Percentiles rank a stretch among this genome's conserved stretches.
Conservation (phyloP, 1,140 invertebrate genomes). For the Heliconius nattereri region DNA sequence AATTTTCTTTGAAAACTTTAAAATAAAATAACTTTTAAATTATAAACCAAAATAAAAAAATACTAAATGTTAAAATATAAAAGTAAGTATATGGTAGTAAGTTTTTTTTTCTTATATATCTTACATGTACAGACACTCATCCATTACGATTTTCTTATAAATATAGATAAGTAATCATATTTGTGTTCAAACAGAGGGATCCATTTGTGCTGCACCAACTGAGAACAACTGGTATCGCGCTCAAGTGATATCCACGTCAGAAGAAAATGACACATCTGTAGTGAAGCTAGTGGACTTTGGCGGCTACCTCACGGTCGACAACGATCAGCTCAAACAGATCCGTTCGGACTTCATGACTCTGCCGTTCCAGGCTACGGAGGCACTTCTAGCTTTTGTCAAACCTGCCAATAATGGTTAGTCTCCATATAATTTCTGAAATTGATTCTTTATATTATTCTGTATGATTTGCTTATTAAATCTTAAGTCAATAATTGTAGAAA, state of each 20-base stretch:
- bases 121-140: no score
- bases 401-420: slow-evolving; percentile 85
- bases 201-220: slow-evolving; percentile 93
- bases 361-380: slow-evolving; percentile 98
- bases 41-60: no score
- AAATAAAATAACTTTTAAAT: no score
- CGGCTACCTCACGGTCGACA: slow-evolving; percentile 91
- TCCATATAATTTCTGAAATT: neutral
- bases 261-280: slow-evolving; percentile 86
- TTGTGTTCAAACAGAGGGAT: slow-evolving; percentile 83
- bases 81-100: no score
- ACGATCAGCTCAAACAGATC: slow-evolving; percentile 91
- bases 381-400: slow-evolving; percentile 93
- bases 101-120: no score
- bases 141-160: no score
- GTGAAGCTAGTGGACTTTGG: slow-evolving; percentile 97
- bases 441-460: neutral
- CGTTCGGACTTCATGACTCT: slow-evolving; percentile 94
- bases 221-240: slow-evolving; percentile 94
- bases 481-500: no score
- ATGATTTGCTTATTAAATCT: neutral
- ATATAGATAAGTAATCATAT: no score
- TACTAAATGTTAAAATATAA: no score
- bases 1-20: no score
- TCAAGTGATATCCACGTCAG: slow-evolving; percentile 87